Base-by-base conservation (phyloP, 2,888 invertebrate genomes). In the Abscondita cerata region DNA sequence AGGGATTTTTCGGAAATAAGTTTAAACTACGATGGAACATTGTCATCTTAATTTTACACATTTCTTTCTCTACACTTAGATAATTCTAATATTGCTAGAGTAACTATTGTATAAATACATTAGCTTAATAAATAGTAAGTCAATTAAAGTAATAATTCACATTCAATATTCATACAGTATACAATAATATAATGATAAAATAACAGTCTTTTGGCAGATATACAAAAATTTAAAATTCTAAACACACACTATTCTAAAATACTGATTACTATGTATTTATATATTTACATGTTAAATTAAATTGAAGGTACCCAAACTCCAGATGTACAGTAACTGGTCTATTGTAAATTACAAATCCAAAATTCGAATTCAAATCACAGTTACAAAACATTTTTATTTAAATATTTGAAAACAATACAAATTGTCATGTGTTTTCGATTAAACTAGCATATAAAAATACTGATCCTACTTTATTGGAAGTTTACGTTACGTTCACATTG, bases 171-270 rank as follows among this genome's bases (percentile, higher is more conserved):
- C 46, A 48, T 61, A 66, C 46, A 57, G 47, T 59, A 59, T 38
- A 60, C 33, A 54, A 59, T 57, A 64, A 65, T 68, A 68, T 72
- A 71, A 70, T 67, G 70, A 73, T 75, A 74, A 76, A 74, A 74
- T 77, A 77, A 78, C 78, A 79, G 79, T 79, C 79, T 79, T 79
- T 79, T 76, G 70, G 74, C 73, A 75, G 73, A 75, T 76, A 76
- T 78, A 76, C 76, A 76, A 74, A 75, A 75, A 71, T 70, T 65
- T 71, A 71, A 63, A 66, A 64, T 66, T 33, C 54, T 62, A 72
- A 70, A 18, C 70, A 73, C 71, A 69, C 64, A 36, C 59, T 64
- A 66, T 47, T 67, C 66, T 70, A 69, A 66, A 72, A 70, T 71
- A 70, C 69, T 70, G 68, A 60, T 66, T 62, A 54, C 63, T 69